A percentile compares a stretch with the other conserved stretches of the same genome.
phyloP scores from a whole-genome alignment of 2,113 vertebrate species.

The Plectropomus leopardus region DNA sequence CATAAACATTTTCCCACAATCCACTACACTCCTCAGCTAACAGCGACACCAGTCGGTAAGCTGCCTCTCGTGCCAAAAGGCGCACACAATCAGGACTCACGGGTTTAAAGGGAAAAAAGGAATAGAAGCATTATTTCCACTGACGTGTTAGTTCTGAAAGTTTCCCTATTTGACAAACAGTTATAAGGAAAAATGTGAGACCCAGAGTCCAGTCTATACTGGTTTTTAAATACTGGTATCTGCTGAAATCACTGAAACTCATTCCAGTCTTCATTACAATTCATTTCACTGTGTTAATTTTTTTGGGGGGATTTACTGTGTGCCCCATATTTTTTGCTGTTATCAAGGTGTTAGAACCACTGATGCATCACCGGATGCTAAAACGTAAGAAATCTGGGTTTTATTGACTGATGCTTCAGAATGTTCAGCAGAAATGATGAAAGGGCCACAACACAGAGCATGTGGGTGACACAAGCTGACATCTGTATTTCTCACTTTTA shows the following conservation, averaged over 20 bases:
- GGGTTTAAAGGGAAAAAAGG: slow-evolving; percentile 5
- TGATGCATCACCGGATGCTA: neutral
- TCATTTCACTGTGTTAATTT: neutral
- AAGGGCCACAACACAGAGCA: too few relatives aligned
- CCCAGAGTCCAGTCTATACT: neutral
- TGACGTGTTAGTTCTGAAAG: neutral
- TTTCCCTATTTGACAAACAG: neutral
- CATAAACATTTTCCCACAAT: slow-evolving; percentile 23
- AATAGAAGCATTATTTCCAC: neutral
- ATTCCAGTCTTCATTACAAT: neutral
- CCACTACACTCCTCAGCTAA: slow-evolving; percentile 15
- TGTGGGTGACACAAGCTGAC: too few relatives aligned
- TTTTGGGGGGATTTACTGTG: too few relatives aligned
- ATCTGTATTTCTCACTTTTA: too few relatives aligned
- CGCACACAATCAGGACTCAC: slow-evolving; percentile 5
- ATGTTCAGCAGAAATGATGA: too few relatives aligned
- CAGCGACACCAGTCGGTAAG: slow-evolving; percentile 41
- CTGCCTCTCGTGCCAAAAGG: slow-evolving; percentile 24
- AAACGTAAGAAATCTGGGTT: too few relatives aligned
- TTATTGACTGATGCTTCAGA: too few relatives aligned
- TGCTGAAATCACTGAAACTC: neutral
- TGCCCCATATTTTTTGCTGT: neutral
- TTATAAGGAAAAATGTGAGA: neutral
- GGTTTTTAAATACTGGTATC: neutral
- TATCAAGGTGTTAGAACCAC: neutral